Percentiles rank a stretch among this genome's conserved stretches.
phyloP scores from a whole-genome alignment of 2,797 vertebrate species.

The Lemur catta region DNA sequence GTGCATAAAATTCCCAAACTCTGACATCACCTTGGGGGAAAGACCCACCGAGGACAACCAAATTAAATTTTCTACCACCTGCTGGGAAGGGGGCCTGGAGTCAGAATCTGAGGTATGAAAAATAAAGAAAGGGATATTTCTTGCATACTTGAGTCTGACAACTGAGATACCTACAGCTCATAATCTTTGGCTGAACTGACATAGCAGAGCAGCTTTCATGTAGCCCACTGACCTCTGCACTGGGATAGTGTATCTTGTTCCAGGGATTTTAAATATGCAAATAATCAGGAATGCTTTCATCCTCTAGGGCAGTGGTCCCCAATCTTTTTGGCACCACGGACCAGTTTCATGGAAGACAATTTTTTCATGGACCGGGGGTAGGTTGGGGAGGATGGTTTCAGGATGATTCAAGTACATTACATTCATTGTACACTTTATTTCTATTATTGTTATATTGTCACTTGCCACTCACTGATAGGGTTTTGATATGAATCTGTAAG shows the following conservation, averaged over 20 bases:
- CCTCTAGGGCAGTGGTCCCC: too few relatives aligned
- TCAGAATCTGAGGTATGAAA: background rate
- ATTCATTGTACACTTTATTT: too few relatives aligned
- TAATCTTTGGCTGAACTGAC: background rate
- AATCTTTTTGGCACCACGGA: too few relatives aligned
- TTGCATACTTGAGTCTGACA: background rate
- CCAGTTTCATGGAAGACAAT: too few relatives aligned
- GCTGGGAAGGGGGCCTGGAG: background rate
- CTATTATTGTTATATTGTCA: too few relatives aligned
- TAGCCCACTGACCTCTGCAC: background rate
- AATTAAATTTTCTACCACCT: background rate
- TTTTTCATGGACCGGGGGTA: too few relatives aligned
- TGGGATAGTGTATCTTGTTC: background rate
- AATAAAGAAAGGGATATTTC: background rate
- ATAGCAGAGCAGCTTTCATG: background rate
- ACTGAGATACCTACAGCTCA: background rate
- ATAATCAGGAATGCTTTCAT: background rate
- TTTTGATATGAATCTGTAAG: too few relatives aligned
- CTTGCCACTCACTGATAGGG: too few relatives aligned
- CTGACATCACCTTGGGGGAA: background rate
- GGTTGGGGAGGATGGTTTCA: too few relatives aligned
- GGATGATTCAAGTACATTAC: too few relatives aligned
- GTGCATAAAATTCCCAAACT: background rate
- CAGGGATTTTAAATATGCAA: background rate
- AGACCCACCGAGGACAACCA: background rate